These are phyloP conservation scores for Triops cancriformis DNA, from an alignment of 1,140 invertebrate species.

Conservation along the genomic window DNA sequence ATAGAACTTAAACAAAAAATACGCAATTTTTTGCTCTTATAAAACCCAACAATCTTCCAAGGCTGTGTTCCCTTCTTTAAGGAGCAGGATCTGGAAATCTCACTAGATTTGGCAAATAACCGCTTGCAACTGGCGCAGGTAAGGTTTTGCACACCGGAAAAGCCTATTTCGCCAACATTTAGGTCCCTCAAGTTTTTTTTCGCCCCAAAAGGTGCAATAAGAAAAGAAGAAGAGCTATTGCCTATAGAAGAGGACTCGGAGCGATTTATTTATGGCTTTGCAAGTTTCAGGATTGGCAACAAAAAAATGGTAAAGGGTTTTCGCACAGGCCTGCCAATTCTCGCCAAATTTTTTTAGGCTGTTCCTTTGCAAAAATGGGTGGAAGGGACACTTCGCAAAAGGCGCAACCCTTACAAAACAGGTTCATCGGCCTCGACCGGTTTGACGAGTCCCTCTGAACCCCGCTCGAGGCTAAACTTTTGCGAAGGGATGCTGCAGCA, in stretches of 20 bases:
- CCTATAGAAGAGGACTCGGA: not conserved
- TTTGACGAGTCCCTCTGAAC: not conserved
- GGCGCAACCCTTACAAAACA: too few relatives aligned
- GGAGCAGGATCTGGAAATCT: not conserved
- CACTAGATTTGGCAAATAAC: not conserved
- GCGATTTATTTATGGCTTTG: not conserved
- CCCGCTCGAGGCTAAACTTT: not conserved
- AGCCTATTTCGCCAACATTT: not conserved
- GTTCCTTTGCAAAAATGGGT: not conserved
- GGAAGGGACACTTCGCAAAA: not conserved
- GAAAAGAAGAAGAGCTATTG: not conserved
- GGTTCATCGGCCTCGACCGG: not conserved
- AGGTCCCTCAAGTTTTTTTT: not conserved
- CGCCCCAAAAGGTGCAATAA: not conserved
- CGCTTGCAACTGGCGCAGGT: not conserved
- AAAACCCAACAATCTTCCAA: not conserved
- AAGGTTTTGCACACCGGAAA: not conserved
- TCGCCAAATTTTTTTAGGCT: not conserved
- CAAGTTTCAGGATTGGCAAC: not conserved
- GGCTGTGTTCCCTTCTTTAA: not conserved
- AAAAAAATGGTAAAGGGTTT: not conserved
- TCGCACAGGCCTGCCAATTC: slow-evolving; percentile 8
- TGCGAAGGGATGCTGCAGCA: not conserved
- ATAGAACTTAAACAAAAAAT: too few relatives aligned
- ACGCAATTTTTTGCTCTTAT: not conserved